These are phyloP conservation scores for Tympanoctomys barrerae DNA, from an alignment of 2,797 vertebrate species.

Conservation along the genomic window DNA sequence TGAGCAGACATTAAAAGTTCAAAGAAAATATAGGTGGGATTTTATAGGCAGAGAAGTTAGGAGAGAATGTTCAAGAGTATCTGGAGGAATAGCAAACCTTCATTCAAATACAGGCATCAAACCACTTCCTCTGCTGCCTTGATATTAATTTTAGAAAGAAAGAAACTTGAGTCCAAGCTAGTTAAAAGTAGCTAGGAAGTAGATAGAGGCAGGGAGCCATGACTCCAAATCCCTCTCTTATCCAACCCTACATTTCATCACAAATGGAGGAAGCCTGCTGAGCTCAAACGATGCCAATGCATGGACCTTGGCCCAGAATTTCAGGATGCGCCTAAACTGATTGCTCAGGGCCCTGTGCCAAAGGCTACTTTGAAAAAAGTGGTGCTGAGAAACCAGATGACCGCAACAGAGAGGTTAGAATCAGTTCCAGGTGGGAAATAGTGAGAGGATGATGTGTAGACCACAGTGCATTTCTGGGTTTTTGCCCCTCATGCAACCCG, in stretches of 20 bases:
- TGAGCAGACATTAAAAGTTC: background rate
- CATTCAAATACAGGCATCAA: background rate
- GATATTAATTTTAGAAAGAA: background rate
- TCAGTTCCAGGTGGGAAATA: background rate
- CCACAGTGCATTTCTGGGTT: background rate
- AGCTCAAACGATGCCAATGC: background rate
- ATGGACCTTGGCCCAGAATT: background rate
- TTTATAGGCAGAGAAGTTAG: background rate
- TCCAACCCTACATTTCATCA: background rate
- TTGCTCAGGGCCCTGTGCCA: background rate
- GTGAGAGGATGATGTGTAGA: accelerated
- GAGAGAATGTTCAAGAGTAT: background rate
- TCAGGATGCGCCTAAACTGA: background rate
- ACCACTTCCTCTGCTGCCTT: background rate
- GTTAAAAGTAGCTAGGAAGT: background rate
- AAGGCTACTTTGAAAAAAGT: background rate
- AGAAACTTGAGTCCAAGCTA: background rate
- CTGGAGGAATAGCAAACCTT: background rate
- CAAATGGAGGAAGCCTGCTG: background rate
- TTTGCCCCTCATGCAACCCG: background rate
- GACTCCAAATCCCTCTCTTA: background rate
- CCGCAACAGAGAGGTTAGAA: background rate
- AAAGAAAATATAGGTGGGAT: background rate
- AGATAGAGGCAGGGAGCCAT: background rate
- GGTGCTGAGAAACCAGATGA: background rate